Evolutionary conservation across 2,888 invertebrate genomes (phyloP), one percentile per base, ranked within the genome.

Genomic region (Eurytoma adleriae): DNA sequence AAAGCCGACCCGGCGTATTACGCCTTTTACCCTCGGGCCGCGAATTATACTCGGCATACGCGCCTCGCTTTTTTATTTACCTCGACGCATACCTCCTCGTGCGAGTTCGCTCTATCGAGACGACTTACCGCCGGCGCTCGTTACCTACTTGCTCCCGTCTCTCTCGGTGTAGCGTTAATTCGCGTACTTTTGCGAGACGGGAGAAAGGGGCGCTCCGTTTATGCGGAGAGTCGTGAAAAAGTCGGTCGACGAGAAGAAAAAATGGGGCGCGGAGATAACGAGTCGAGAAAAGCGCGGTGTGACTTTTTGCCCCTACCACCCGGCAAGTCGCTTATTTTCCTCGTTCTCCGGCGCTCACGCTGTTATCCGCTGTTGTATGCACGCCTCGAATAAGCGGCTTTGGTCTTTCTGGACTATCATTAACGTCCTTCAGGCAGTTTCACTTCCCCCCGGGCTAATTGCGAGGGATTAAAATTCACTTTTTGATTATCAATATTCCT

Each of bases 11-110:
- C 12, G 20, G 61, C 24, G 61, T 30, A 59, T 59, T 56, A 67
- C 24, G 57, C 48, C 48, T 50, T 48, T 20, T 24, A 30, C 30
- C 18, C 64, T 64, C 30, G 27, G 61, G 62, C 48, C n/a, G 52
- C 30, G 72, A 72, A 72, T 72, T 73, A 64, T 64, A 56, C 56
- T 14, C n/a, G 14, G 7, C 2, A 10, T 40, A 14, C 13, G 4
- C 10, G 18, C 57, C 20, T 20, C 16, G 61, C 62, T 20, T 64
- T 64, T 73, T 20, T 13, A 1, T 7, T 24, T 24, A 20, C 59
- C 50, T 50, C 12, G 10, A 14, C 50, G 14, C 50, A 50, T 3
- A 50, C 50, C 3, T 50, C 50, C 50, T 50, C 50, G 50, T 50
- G 3, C 50, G 24, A 1, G 24, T 24, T 24, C 24, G 24, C 24